Base-by-base conservation (phyloP, 2,113 vertebrate genomes). In the Oncorhynchus tshawytscha region DNA sequence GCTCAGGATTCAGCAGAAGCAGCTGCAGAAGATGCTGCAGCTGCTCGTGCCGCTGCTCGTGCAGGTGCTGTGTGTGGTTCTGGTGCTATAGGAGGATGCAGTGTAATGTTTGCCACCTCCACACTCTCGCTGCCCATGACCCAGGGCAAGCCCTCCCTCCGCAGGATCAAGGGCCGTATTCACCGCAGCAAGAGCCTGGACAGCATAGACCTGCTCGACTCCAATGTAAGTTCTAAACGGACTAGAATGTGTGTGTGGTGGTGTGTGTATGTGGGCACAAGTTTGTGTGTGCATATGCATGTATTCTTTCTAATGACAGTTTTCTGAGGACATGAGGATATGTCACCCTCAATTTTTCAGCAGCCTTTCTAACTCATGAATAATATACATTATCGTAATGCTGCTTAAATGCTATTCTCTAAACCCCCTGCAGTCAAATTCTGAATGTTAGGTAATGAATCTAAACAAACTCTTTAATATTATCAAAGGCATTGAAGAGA, bases 171-270 rank as follows among this genome's bases (percentile, higher is more conserved):
- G 89, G 97, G 96, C 75, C 94, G 97, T 82, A 94, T 97, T 78
- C 98, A 98, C 92, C 93, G 96, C 88, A 98, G 97, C 93, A 97
- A 96, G 92, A 98, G 97, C 84, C 94, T 97, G 0, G 97, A 97
- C 79, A 97, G 96, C 88, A 92, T 97, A 2, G 97, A 98, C 79
- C 95, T 99, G 91, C 96, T 96, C 70, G 97, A 98, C 81, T 93
- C 96, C 88, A 95, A 94, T 85, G 97, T 99, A 90, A 98, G 97
- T 90, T 83, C 51, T 8, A 72, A 45, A 72, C 29, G 15, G 48
- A 72, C 48, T 29, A 11, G 11, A 45, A 45, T 45, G 39, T 45
- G 9, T 45, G 39, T 39, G 39, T 39, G 39, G 45, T 16, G 8
- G 39, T 45, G 39, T 39, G 39, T 39, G 39, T 39, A 8, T 39